Percentiles rank a stretch among this genome's conserved stretches.
These are phyloP conservation scores for Diploscapter pachys DNA, from an alignment of 1,140 invertebrate genomes.

Conservation along the genomic window DNA sequence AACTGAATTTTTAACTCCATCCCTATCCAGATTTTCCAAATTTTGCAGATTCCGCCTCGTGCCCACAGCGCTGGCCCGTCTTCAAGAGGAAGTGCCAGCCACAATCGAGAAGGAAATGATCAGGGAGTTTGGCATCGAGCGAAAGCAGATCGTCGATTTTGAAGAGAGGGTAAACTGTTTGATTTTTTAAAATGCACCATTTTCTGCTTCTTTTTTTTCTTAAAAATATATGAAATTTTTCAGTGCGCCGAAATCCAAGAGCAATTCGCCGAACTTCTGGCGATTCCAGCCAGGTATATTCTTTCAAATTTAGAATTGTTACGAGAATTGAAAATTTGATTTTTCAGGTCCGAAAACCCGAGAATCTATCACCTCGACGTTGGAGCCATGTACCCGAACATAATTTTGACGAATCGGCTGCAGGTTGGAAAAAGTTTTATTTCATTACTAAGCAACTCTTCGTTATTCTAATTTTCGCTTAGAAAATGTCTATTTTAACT, in stretches of 20 bases:
- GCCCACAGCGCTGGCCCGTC: conserved; percentile 75
- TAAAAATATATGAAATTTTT: not conserved
- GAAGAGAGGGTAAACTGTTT: conserved; percentile 43
- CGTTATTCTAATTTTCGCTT: no score
- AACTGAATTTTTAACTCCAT: no score
- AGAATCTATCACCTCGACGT: conserved; percentile 98
- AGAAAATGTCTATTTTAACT: no score
- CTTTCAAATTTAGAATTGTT: no score
- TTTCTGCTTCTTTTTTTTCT: no score
- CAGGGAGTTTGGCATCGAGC: conserved; percentile 38
- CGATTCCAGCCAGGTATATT: conserved; percentile 68
- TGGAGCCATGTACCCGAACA: conserved; percentile 98
- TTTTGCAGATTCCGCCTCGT: conserved; percentile 67
- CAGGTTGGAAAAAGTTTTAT: conserved; percentile 55
- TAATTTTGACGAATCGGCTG: conserved; percentile 90
- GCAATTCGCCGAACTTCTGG: conserved; percentile 72
- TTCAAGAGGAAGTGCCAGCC: conserved; percentile 60
- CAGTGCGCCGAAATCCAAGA: conserved; percentile 62
- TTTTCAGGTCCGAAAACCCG: conserved; percentile 76
- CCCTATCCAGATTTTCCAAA: no score
- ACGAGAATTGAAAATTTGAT: no score
- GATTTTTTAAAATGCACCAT: not conserved
- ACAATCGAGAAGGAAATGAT: conserved; percentile 45
- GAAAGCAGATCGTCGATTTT: conserved; percentile 44
- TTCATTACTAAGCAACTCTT: no score